Evolutionary conservation across 2,113 vertebrate species (phyloP).

Genomic region (Platycercus adscitus): DNA sequence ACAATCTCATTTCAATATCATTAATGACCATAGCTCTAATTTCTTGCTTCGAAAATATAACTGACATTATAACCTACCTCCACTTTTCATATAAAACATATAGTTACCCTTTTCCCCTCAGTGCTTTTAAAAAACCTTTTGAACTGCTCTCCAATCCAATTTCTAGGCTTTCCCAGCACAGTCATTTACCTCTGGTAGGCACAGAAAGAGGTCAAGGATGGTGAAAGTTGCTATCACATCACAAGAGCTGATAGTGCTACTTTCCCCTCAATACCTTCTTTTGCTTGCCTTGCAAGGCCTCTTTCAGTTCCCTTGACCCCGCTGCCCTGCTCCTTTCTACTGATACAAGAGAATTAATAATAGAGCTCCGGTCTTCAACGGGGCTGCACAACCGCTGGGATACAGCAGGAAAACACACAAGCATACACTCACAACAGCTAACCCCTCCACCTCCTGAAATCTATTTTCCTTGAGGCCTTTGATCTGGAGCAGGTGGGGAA

Average conservation of each 20-base stretch:
- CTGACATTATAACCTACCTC: not conserved
- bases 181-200: slow-evolving; percentile 44
- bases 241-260: slow-evolving; percentile 40
- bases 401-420: slow-evolving; percentile 32
- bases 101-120: not conserved
- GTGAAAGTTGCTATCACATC: slow-evolving; percentile 63
- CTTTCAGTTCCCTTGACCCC: slow-evolving; percentile 51
- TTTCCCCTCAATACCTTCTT: slow-evolving; percentile 58
- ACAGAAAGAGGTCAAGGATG: slow-evolving; percentile 47
- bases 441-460: slow-evolving; percentile 29
- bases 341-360: slow-evolving; percentile 61
- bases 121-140: slow-evolving; percentile 2
- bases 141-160: not conserved
- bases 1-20: not conserved
- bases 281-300: slow-evolving; percentile 42
- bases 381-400: not conserved
- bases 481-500: slow-evolving; percentile 64
- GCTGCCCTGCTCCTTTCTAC: slow-evolving; percentile 29
- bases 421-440: not conserved
- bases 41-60: not conserved
- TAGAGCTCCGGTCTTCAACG: not conserved
- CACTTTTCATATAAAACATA: not conserved
- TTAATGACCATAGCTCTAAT: not conserved
- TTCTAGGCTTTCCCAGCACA: slow-evolving; percentile 33
- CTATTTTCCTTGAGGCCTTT: slow-evolving; percentile 38